phyloP scores from a whole-genome alignment of 1,140 invertebrate genomes.

The Trinorchestia longiramus region DNA sequence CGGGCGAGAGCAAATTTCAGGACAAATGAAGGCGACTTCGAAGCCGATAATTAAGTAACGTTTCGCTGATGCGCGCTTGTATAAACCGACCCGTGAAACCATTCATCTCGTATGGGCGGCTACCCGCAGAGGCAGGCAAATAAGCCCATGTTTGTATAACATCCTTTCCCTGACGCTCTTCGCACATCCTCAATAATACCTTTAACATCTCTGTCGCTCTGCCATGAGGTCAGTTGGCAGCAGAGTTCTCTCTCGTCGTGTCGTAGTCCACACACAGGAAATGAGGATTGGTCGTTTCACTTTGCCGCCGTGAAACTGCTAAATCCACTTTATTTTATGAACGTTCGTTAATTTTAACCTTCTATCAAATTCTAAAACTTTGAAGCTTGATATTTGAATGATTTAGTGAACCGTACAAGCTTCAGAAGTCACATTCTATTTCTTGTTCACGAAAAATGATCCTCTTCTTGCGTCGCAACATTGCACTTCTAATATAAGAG shows the following conservation, averaged over 20 bases:
- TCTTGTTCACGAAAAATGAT: not conserved
- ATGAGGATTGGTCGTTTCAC: not conserved
- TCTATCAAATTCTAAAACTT: not conserved
- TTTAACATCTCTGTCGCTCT: conserved; percentile 2
- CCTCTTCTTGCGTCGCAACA: not conserved
- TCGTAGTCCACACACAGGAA: not conserved
- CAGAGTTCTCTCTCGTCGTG: not conserved
- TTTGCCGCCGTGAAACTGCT: not conserved
- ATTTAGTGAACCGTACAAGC: not conserved
- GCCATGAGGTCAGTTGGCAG: not conserved
- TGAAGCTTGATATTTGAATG: not conserved
- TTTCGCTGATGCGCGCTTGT: conserved; percentile 23
- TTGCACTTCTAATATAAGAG: not conserved
- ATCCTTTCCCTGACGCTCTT: not conserved
- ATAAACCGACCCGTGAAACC: conserved; percentile 26
- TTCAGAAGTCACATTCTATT: not conserved
- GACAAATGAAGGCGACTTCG: conserved; percentile 43
- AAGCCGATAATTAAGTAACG: conserved; percentile 33
- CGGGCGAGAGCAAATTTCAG: conserved; percentile 48
- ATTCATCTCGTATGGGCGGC: conserved; percentile 35
- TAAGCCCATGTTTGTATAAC: conserved; percentile 30
- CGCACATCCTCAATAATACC: conserved; percentile 10
- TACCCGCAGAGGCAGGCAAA: not conserved
- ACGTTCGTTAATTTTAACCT: not conserved
- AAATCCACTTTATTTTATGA: not conserved